phyloP scores from a whole-genome alignment of 2,888 invertebrate genomes.

The Parapristionchus giblindavisi region DNA sequence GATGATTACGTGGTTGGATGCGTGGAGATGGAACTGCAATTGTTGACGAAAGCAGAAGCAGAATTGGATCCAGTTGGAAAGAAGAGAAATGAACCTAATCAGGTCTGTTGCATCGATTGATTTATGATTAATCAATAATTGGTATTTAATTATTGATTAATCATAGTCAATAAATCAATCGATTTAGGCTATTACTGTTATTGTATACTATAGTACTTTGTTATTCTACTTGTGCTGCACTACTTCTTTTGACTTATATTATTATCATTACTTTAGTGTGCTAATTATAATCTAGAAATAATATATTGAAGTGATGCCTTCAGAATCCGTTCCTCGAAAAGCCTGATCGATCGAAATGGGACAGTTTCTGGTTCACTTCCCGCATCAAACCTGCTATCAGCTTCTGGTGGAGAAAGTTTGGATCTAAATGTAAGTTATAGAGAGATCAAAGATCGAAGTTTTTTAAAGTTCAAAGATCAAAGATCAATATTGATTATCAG shows the following conservation, averaged over 20 bases:
- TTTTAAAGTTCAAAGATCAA: constrained; percentile 15
- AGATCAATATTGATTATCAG: constrained; percentile 8
- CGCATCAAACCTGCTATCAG: constrained; percentile 40
- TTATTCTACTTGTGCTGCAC: background rate
- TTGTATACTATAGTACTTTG: background rate
- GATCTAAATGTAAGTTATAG: constrained; percentile 39
- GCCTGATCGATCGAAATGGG: constrained; percentile 59
- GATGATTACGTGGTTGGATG: constrained; percentile 60
- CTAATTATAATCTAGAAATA: background rate
- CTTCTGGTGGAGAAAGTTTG: constrained; percentile 58
- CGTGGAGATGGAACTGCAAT: constrained; percentile 64
- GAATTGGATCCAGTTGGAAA: constrained; percentile 63
- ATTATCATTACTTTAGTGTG: no score
- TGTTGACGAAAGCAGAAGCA: constrained; percentile 58
- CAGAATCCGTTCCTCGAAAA: constrained; percentile 61
- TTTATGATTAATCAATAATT: no score
- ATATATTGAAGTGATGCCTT: constrained; percentile 17
- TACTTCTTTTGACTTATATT: no score
- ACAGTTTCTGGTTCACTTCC: constrained; percentile 49
- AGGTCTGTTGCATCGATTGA: no score
- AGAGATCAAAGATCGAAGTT: background rate
- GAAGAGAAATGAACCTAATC: constrained; percentile 66
- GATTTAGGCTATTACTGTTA: background rate
- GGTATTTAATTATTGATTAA: background rate
- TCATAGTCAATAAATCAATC: background rate